phyloP scores from a whole-genome alignment of 2,888 invertebrate species.

The Nemotelus nigrinus region DNA sequence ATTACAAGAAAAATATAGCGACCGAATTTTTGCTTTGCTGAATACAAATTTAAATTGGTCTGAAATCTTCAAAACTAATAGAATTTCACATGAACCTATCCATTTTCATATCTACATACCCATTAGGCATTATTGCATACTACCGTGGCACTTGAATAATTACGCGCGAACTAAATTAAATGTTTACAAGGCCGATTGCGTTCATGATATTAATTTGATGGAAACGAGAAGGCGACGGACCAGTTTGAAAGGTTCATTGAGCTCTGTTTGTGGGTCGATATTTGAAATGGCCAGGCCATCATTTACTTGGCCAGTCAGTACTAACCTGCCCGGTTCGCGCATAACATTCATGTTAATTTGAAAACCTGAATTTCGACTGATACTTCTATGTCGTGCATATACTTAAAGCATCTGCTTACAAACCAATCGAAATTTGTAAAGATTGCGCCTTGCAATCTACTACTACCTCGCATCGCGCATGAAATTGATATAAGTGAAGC shows the following conservation, averaged over 20 bases:
- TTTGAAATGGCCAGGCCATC: background rate
- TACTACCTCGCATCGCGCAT: background rate
- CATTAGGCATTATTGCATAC: background rate
- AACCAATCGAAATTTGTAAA: slow-evolving; percentile 32
- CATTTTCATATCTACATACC: background rate
- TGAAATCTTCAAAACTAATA: background rate
- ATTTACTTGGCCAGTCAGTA: background rate
- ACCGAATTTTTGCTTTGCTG: background rate
- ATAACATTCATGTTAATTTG: slow-evolving; percentile 36
- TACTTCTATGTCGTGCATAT: background rate
- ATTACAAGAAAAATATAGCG: background rate
- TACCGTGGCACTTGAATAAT: slow-evolving; percentile 27
- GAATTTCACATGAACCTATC: background rate
- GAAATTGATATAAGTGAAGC: no score
- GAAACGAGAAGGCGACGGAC: slow-evolving; percentile 17
- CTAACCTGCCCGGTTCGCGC: background rate
- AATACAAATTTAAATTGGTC: background rate
- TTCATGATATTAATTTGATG: slow-evolving; percentile 17
- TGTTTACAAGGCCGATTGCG: slow-evolving; percentile 35
- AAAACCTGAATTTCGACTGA: slow-evolving; percentile 23
- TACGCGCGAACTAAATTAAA: slow-evolving; percentile 10
- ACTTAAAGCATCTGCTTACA: slow-evolving; percentile 33
- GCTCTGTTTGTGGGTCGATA: slow-evolving; percentile 40
- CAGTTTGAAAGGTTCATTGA: slow-evolving; percentile 43
- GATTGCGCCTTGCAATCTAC: slow-evolving; percentile 17